These are phyloP conservation scores for Neoniphon sammara DNA, from an alignment of 2,797 vertebrate species.

Conservation along the genomic window DNA sequence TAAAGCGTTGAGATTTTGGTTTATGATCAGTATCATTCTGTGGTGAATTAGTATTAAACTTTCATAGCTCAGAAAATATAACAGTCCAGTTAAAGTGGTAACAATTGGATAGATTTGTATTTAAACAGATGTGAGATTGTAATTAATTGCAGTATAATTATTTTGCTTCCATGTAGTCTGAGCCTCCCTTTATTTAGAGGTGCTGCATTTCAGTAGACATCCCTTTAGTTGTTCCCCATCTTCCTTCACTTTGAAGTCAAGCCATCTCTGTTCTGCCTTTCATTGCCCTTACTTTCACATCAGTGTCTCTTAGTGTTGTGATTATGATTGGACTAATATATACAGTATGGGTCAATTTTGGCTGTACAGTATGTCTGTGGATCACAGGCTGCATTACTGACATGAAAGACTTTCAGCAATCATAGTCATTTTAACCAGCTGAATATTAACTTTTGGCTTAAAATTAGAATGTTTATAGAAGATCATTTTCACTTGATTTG, in stretches of 20 bases:
- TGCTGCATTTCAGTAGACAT: conserved; percentile 24
- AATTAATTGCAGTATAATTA: neutral
- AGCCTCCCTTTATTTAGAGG: conserved; percentile 33
- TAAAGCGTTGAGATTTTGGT: neutral
- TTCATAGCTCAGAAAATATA: neutral
- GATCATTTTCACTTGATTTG: neutral
- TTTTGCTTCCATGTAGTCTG: conserved; percentile 7
- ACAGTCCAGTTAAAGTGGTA: conserved; percentile 13
- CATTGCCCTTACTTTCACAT: conserved; percentile 7
- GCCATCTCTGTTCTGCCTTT: conserved; percentile 9
- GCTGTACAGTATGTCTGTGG: neutral
- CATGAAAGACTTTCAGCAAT: neutral
- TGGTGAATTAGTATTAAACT: neutral
- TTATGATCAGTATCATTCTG: neutral
- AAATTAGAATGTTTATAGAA: neutral
- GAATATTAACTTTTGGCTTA: neutral
- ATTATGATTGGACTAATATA: conserved; percentile 42
- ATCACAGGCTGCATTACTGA: neutral
- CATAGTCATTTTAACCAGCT: neutral
- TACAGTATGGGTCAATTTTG: conserved; percentile 2
- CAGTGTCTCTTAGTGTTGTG: conserved; percentile 53
- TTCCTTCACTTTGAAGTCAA: conserved; percentile 14
- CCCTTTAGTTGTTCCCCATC: conserved; percentile 7
- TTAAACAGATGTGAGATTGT: neutral
- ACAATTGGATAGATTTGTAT: conserved; percentile 6